Conservation (phyloP, 1,140 invertebrate genomes). For the Cydia splendana region DNA sequence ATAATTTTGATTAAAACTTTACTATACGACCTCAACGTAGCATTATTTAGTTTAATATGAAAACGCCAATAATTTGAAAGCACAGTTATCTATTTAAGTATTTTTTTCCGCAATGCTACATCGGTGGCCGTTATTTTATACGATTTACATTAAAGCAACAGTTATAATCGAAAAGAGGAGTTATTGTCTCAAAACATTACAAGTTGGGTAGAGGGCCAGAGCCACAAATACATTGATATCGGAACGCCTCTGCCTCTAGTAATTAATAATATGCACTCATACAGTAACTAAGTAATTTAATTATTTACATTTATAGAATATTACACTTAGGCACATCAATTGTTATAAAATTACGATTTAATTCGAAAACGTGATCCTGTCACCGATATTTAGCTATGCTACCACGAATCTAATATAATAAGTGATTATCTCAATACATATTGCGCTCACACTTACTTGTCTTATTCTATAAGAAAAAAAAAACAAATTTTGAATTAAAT, state of each 20-base stretch:
- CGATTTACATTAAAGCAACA: conserved; percentile 28
- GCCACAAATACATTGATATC: conserved; percentile 18
- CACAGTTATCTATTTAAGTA: conserved; percentile 24
- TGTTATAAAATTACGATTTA: conserved; percentile 78
- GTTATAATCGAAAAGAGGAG: conserved; percentile 56
- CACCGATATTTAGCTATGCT: conserved; percentile 65
- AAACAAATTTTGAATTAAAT: neutral
- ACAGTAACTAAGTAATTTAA: conserved; percentile 49
- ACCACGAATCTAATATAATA: conserved; percentile 65
- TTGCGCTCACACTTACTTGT: conserved; percentile 6
- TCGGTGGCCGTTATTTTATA: neutral
- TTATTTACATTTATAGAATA: conserved; percentile 74
- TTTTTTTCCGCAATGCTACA: conserved; percentile 7
- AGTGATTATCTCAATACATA: conserved; percentile 59
- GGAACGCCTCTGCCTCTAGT: conserved; percentile 27
- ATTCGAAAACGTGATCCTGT: conserved; percentile 74
- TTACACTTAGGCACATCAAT: conserved; percentile 81
- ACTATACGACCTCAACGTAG: neutral
- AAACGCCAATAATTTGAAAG: conserved; percentile 27
- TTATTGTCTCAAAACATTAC: conserved; percentile 67
- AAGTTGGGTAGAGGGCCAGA: conserved; percentile 40
- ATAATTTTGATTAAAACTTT: conserved; percentile 31
- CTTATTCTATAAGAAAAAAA: neutral
- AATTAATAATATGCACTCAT: conserved; percentile 34
- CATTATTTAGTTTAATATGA: conserved; percentile 23